Percentiles rank a stretch among this genome's conserved stretches.
Conservation (phyloP, 2,797 vertebrate species). For the Xenentodon cancila region DNA sequence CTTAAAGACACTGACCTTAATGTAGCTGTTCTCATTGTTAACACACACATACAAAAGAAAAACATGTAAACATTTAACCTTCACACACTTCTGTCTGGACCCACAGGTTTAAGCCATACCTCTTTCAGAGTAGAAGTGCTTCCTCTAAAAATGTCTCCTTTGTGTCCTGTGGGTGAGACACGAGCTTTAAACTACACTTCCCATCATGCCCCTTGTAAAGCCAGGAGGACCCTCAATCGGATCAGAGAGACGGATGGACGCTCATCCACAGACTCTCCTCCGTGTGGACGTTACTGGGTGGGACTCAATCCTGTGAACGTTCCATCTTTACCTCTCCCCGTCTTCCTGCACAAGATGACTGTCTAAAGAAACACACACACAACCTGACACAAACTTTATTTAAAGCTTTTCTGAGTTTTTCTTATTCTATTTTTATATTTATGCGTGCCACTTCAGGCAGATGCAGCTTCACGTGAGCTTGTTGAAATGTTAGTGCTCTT, state of each 20-base stretch:
- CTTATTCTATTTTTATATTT: constrained; percentile 82
- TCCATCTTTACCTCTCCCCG: constrained; percentile 54
- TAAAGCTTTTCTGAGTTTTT: constrained; percentile 65
- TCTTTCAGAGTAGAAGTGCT: constrained; percentile 77
- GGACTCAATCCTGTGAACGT: constrained; percentile 57
- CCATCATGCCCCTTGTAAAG: constrained; percentile 63
- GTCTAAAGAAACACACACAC: constrained; percentile 44
- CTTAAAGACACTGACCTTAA: constrained; percentile 73
- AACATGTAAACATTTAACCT: constrained; percentile 22
- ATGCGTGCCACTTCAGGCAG: constrained; percentile 68
- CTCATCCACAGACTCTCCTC: constrained; percentile 22
- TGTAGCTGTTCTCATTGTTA: constrained; percentile 59
- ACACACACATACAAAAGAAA: constrained; percentile 44
- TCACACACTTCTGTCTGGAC: constrained; percentile 55
- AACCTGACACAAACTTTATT: constrained; percentile 47
- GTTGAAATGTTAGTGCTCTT: constrained; percentile 69
- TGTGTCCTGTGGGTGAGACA: constrained; percentile 74
- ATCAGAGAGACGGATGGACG: constrained; percentile 15
- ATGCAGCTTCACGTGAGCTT: constrained; percentile 62
- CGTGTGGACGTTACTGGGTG: constrained; percentile 33
- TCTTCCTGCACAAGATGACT: constrained; percentile 60
- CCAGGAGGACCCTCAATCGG: constrained; percentile 21
- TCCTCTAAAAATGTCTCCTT: constrained; percentile 72
- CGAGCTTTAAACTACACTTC: constrained; percentile 75
- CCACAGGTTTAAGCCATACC: constrained; percentile 80